Evolutionary conservation across 2,797 vertebrate genomes (phyloP).

Genomic region (Potorous gilbertii): DNA sequence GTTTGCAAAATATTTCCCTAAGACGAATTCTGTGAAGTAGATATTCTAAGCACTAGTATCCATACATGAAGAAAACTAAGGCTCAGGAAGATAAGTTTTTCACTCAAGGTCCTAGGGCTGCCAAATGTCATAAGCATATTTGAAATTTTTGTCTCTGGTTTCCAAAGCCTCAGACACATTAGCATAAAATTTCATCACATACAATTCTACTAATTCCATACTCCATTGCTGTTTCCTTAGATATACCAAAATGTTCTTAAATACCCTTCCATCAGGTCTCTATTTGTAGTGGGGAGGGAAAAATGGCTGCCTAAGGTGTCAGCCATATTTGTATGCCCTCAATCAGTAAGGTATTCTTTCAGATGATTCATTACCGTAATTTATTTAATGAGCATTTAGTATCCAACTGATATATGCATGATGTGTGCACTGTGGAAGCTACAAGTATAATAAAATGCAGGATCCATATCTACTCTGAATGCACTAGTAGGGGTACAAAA

Average conservation of each 20-base stretch:
- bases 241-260: neutral
- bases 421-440: neutral
- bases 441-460: neutral
- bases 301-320: neutral
- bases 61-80: neutral
- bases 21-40: neutral
- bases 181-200: neutral
- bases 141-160: neutral
- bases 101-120: neutral
- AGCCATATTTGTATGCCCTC: neutral
- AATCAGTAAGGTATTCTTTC: neutral
- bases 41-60: neutral
- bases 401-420: neutral
- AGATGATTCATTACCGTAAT: neutral
- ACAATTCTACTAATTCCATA: neutral
- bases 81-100: neutral
- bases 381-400: neutral
- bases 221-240: neutral
- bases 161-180: neutral
- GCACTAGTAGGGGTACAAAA: neutral
- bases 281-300: neutral
- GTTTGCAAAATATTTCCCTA: conserved; percentile 44
- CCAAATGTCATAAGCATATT: neutral
- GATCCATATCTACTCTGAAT: neutral
- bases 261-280: neutral